Conservation (phyloP, 2,113 vertebrate species). For the Brachyhypopomus gauderio region DNA sequence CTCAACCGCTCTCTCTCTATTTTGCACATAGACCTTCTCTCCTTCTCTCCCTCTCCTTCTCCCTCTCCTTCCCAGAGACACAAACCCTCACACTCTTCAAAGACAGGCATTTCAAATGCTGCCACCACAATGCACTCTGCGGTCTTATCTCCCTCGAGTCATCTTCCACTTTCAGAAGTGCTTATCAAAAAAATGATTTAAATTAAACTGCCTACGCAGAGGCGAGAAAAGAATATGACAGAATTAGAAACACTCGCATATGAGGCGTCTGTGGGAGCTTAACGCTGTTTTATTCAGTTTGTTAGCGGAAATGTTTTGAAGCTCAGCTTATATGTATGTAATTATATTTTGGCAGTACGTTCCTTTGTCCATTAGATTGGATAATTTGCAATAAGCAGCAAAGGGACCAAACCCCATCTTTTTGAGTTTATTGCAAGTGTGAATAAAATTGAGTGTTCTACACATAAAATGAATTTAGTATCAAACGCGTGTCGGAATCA, state of each 20-base stretch:
- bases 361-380: slow-evolving; percentile 12
- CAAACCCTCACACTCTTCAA: background rate
- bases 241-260: slow-evolving; percentile 5
- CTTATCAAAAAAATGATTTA: slow-evolving; percentile 38
- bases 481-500: background rate
- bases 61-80: background rate
- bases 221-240: background rate
- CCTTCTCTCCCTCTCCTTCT: background rate
- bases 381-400: slow-evolving; percentile 3
- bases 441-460: no score
- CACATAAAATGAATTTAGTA: background rate
- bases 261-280: slow-evolving; percentile 10
- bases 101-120: slow-evolving; percentile 20
- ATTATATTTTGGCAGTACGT: slow-evolving; percentile 7
- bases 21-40: background rate
- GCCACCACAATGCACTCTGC: slow-evolving; percentile 15
- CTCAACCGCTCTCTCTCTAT: background rate
- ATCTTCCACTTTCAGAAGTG: slow-evolving; percentile 36
- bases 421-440: background rate
- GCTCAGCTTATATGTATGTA: slow-evolving; percentile 9
- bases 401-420: background rate
- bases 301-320: background rate
- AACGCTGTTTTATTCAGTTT: background rate
- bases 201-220: slow-evolving; percentile 33
- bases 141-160: slow-evolving; percentile 34